Percentiles rank a stretch among this genome's conserved stretches.
phyloP scores from a whole-genome alignment of 2,113 vertebrate species.

The Mirza zaza region DNA sequence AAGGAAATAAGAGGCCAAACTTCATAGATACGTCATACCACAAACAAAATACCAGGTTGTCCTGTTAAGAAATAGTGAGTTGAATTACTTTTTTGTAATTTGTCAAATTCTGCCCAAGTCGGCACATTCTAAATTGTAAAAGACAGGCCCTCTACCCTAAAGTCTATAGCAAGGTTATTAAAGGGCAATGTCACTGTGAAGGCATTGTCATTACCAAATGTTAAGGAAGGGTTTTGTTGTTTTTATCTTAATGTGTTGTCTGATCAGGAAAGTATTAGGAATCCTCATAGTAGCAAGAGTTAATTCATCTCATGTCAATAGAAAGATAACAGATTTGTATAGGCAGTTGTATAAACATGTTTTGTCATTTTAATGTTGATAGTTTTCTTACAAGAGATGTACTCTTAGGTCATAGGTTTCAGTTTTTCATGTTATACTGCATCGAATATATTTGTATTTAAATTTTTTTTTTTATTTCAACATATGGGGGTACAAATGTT shows the following conservation, averaged over 20 bases:
- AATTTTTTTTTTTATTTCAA: too few species aligned
- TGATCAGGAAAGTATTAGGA: not conserved
- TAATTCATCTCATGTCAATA: conserved; percentile 14
- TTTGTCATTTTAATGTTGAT: conserved; percentile 12
- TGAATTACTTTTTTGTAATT: not conserved
- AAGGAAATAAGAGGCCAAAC: not conserved
- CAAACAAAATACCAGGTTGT: conserved; percentile 26
- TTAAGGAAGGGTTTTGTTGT: not conserved
- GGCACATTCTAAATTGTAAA: conserved; percentile 27
- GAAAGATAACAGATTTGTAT: not conserved
- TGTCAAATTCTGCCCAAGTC: conserved; percentile 22
- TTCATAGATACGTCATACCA: not conserved
- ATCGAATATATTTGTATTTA: not conserved
- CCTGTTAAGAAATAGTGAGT: not conserved
- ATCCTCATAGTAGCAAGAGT: not conserved
- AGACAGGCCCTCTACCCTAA: not conserved
- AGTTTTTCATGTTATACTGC: not conserved
- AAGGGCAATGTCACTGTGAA: not conserved
- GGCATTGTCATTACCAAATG: not conserved
- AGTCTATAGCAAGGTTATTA: not conserved
- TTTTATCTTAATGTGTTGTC: not conserved
- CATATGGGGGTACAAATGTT: too few species aligned
- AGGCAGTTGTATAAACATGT: not conserved
- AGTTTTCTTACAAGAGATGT: not conserved
- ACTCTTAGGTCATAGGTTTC: not conserved